These are phyloP conservation scores for Adrianichthys oophorus DNA, from an alignment of 2,797 vertebrate genomes.

Conservation along the genomic window DNA sequence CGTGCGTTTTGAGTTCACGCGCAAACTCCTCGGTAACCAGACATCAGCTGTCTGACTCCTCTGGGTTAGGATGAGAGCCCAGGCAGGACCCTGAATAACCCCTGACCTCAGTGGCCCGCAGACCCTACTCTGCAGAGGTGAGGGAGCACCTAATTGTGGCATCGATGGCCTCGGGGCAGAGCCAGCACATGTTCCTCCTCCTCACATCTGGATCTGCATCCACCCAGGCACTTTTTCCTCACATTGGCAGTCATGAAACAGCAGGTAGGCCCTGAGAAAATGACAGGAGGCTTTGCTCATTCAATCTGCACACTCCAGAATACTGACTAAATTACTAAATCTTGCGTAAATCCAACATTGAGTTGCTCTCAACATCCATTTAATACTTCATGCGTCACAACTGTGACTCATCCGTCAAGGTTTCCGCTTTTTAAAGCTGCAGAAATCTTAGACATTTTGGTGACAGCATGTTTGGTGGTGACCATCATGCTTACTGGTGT, in stretches of 20 bases:
- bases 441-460: constrained; percentile 52
- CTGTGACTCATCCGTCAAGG: constrained; percentile 55
- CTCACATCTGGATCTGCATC: constrained; percentile 57
- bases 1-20: background rate
- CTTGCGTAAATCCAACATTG: constrained; percentile 21
- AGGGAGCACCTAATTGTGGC: constrained; percentile 74
- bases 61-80: constrained; percentile 11
- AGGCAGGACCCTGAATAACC: constrained; percentile 64
- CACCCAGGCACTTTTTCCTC: constrained; percentile 50
- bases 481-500: constrained; percentile 31
- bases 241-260: constrained; percentile 49
- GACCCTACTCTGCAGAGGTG: constrained; percentile 67
- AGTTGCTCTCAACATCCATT: constrained; percentile 22
- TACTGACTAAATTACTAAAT: constrained; percentile 23
- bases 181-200: constrained; percentile 61
- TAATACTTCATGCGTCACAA: constrained; percentile 54
- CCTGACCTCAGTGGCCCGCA: constrained; percentile 61
- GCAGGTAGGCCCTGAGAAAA: constrained; percentile 36
- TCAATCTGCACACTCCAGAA: constrained; percentile 10
- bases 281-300: constrained; percentile 18
- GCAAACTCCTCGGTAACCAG: constrained; percentile 4
- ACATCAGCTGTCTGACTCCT: constrained; percentile 39
- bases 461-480: constrained; percentile 34
- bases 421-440: constrained; percentile 34
- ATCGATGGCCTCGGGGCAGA: constrained; percentile 61